phyloP scores from a whole-genome alignment of 2,888 invertebrate genomes.

The Cistogaster globosa region DNA sequence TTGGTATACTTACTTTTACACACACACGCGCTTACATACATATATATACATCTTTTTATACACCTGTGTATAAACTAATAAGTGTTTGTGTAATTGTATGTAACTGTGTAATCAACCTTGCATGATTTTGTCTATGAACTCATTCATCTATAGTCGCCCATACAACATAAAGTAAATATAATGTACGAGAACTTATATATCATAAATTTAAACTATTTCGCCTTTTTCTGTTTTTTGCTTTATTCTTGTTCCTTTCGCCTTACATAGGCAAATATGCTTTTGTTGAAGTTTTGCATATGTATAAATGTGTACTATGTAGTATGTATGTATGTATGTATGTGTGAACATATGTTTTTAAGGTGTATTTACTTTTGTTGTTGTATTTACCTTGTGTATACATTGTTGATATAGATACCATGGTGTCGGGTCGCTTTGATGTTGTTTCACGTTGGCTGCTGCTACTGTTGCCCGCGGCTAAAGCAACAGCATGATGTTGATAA shows the following conservation, averaged over 20 bases:
- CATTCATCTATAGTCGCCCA: neutral
- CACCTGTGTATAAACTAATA: no score
- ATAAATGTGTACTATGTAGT: neutral
- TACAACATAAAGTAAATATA: neutral
- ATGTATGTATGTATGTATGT: neutral
- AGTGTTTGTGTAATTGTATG: no score
- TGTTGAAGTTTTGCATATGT: neutral
- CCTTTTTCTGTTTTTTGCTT: constrained; percentile 45
- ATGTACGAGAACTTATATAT: neutral
- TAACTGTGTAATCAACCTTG: no score
- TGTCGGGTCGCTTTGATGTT: constrained; percentile 80
- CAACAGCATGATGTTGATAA: constrained; percentile 57
- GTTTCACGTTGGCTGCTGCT: constrained; percentile 74
- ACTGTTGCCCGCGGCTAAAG: constrained; percentile 67
- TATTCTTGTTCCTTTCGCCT: neutral
- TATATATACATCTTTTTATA: no score
- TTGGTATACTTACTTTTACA: neutral
- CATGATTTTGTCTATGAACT: neutral
- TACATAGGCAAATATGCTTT: neutral
- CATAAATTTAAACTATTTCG: constrained; percentile 31
- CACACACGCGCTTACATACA: no score
- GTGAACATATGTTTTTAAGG: neutral
- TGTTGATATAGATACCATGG: constrained; percentile 81
- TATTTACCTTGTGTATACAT: constrained; percentile 82
- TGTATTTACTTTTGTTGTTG: constrained; percentile 32